phyloP scores from a whole-genome alignment of 2,797 vertebrate genomes.

The Eulemur rubriventer region DNA sequence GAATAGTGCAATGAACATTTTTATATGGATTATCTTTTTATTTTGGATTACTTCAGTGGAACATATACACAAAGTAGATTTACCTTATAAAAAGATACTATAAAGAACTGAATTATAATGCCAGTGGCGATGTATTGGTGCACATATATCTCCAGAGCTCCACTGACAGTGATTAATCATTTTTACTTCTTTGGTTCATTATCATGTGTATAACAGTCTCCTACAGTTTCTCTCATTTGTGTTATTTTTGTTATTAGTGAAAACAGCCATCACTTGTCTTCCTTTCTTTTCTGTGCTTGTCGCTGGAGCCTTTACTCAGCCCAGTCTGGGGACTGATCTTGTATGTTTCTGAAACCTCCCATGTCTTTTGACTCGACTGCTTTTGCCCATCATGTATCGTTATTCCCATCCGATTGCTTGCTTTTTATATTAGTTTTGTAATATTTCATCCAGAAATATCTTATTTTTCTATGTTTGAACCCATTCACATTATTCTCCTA shows the following conservation, averaged over 20 bases:
- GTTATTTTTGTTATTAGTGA: not conserved
- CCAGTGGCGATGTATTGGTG: not conserved
- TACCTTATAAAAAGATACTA: not conserved
- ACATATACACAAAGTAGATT: not conserved
- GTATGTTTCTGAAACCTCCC: not conserved
- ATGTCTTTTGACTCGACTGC: not conserved
- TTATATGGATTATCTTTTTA: not conserved
- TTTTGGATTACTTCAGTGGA: not conserved
- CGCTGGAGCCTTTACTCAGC: not conserved
- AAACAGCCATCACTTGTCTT: not conserved
- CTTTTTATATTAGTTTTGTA: not conserved
- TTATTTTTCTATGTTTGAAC: not conserved
- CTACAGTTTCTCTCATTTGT: not conserved
- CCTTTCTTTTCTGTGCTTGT: not conserved
- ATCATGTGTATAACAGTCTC: fast-evolving
- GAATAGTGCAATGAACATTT: not conserved
- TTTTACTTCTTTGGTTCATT: not conserved
- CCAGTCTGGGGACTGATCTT: not conserved
- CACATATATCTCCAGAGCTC: not conserved
- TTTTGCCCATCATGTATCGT: not conserved
- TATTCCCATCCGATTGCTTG: not conserved
- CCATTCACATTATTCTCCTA: not conserved
- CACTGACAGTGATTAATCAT: not conserved
- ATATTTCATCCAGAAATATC: not conserved
- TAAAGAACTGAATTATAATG: not conserved